These are phyloP conservation scores for Holocentrus rufus DNA, from an alignment of 2,797 vertebrate genomes.

Conservation along the genomic window DNA sequence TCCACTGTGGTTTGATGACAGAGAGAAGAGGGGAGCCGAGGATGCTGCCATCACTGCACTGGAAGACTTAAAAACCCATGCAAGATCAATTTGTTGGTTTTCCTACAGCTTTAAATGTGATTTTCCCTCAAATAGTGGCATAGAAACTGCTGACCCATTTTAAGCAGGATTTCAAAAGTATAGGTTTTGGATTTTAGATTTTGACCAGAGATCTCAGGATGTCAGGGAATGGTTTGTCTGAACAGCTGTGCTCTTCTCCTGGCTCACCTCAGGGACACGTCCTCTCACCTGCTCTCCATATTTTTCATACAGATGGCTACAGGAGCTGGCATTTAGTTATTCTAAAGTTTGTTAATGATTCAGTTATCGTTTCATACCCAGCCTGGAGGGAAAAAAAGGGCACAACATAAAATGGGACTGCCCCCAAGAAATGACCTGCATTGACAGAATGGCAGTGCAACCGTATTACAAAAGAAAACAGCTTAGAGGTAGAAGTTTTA, in stretches of 20 bases:
- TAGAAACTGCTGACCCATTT: slow-evolving; percentile 32
- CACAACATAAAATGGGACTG: too few species aligned
- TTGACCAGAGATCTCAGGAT: neutral
- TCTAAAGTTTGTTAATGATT: too few species aligned
- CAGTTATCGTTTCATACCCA: too few species aligned
- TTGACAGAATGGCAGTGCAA: too few species aligned
- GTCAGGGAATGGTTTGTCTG: neutral
- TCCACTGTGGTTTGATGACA: slow-evolving; percentile 38
- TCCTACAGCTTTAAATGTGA: slow-evolving; percentile 28
- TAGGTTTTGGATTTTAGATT: slow-evolving; percentile 8
- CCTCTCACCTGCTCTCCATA: too few species aligned
- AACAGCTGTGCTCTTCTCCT: neutral
- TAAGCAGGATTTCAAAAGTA: neutral
- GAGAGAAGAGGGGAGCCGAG: slow-evolving; percentile 16
- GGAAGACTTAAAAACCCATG: slow-evolving; percentile 22
- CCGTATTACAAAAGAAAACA: too few species aligned
- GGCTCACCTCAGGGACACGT: neutral
- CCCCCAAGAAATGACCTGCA: too few species aligned
- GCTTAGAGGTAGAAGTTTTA: too few species aligned
- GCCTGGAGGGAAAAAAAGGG: too few species aligned
- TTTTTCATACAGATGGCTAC: too few species aligned
- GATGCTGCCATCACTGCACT: slow-evolving; percentile 17
- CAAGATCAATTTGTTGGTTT: slow-evolving; percentile 17
- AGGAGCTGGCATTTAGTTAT: too few species aligned
- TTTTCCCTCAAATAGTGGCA: slow-evolving; percentile 13